A percentile compares a stretch with the other conserved stretches of the same genome.
Conservation (phyloP, 2,113 vertebrate species). For the Pseudopodoces humilis region DNA sequence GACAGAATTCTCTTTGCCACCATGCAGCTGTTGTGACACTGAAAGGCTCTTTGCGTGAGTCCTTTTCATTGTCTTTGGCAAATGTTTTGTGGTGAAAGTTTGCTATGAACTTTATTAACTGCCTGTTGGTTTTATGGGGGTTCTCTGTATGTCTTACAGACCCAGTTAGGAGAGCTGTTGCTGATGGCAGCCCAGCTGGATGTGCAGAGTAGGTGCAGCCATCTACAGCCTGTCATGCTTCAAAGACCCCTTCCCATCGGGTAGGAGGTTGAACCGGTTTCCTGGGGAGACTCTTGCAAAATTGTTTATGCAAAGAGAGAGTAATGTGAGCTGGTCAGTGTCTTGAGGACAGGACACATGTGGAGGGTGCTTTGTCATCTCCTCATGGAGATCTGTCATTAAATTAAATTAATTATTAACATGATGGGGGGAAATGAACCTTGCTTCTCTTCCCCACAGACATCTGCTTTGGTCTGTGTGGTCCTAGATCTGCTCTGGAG, state of each 20-base stretch:
- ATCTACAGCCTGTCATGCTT: not conserved
- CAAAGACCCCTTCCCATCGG: not conserved
- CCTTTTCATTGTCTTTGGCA: constrained; percentile 36
- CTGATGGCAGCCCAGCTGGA: not conserved
- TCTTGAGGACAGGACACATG: not conserved
- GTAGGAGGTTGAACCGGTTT: not conserved
- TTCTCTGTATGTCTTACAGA: not conserved
- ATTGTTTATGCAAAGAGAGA: not conserved
- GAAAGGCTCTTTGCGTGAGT: not conserved
- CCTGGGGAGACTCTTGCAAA: not conserved
- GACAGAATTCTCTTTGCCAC: not conserved
- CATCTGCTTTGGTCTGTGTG: not conserved
- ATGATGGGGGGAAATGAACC: not conserved
- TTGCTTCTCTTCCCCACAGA: not conserved
- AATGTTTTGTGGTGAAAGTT: constrained; percentile 2
- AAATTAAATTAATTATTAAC: constrained; percentile 1
- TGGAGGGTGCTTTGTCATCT: constrained; percentile 1
- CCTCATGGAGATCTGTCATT: not conserved
- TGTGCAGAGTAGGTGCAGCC: not conserved
- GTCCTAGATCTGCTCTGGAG: not conserved
- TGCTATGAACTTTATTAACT: constrained; percentile 16
- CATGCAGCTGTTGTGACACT: not conserved
- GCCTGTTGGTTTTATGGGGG: constrained; percentile 6
- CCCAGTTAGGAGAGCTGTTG: not conserved
- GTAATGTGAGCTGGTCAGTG: not conserved